phyloP scores from a whole-genome alignment of 2,113 vertebrate species.

The Dipodomys stephensi region DNA sequence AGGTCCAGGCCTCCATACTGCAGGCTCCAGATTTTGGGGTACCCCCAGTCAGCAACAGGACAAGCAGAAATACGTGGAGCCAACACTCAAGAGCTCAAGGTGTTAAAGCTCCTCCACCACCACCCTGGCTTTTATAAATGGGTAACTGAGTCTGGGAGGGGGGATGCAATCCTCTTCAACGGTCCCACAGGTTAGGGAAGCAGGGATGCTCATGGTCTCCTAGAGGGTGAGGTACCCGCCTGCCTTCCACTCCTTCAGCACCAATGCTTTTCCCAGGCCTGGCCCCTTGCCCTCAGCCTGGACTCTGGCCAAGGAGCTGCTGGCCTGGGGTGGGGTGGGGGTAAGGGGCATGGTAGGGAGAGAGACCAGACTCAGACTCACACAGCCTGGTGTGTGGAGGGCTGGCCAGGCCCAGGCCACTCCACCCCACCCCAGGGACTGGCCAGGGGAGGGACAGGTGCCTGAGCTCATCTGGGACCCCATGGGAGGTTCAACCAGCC shows the following conservation, averaged over 20 bases:
- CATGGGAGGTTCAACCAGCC: not conserved
- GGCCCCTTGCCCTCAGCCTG: not conserved
- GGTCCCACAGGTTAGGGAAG: accelerated
- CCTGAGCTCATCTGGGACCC: not conserved
- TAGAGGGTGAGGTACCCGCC: not conserved
- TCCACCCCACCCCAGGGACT: not conserved
- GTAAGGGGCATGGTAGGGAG: no score
- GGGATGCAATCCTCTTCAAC: accelerated
- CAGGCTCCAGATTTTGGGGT: no score
- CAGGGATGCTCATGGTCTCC: accelerated
- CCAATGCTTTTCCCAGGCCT: not conserved
- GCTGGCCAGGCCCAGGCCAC: not conserved
- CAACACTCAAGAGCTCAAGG: accelerated
- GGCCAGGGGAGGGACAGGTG: not conserved
- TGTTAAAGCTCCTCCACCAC: accelerated
- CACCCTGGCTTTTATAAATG: not conserved
- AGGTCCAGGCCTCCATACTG: no score
- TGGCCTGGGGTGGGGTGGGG: no score
- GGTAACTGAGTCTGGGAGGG: no score
- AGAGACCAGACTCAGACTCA: not conserved
- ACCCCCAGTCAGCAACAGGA: not conserved
- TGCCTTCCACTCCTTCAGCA: not conserved
- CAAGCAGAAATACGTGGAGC: accelerated
- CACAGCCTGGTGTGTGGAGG: not conserved
- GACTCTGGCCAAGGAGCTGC: not conserved